Evolutionary conservation across 1,140 invertebrate species (phyloP).

Genomic region (Polypedilum vanderplanki): DNA sequence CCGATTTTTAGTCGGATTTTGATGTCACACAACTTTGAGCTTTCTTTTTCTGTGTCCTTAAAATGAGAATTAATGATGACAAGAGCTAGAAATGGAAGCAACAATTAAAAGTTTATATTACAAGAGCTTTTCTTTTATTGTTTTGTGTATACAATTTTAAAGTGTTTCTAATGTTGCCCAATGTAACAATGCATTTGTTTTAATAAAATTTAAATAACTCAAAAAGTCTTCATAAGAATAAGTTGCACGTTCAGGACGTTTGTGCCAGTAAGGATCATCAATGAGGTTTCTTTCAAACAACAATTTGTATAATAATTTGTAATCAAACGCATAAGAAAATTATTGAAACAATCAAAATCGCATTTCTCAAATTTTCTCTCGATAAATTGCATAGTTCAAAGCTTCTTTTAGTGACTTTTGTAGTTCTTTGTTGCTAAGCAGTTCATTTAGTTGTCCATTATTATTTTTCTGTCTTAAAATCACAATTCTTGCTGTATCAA

Average conservation of each 20-base stretch:
- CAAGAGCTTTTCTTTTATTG: neutral
- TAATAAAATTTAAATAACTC: neutral
- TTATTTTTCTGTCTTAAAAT: neutral
- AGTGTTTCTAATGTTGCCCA: neutral
- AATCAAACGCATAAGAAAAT: neutral
- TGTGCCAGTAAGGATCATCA: neutral
- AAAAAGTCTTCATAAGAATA: neutral
- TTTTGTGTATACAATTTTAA: no score
- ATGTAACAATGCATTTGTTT: neutral
- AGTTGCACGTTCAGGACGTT: neutral
- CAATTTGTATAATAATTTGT: neutral
- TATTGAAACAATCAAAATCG: neutral
- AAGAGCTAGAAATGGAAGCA: neutral
- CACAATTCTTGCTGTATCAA: neutral
- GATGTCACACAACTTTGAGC: neutral
- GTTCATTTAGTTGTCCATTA: neutral
- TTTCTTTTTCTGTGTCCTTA: neutral
- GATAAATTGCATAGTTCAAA: neutral
- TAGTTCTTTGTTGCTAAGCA: neutral
- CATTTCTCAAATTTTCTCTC: neutral
- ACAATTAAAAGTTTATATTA: neutral
- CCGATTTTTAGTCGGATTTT: slow-evolving; percentile 1
- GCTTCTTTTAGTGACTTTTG: neutral
- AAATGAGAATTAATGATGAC: slow-evolving; percentile 13
- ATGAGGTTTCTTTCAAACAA: neutral